Base-by-base conservation (phyloP, 2,797 vertebrate species). In the Etheostoma nigrum region DNA sequence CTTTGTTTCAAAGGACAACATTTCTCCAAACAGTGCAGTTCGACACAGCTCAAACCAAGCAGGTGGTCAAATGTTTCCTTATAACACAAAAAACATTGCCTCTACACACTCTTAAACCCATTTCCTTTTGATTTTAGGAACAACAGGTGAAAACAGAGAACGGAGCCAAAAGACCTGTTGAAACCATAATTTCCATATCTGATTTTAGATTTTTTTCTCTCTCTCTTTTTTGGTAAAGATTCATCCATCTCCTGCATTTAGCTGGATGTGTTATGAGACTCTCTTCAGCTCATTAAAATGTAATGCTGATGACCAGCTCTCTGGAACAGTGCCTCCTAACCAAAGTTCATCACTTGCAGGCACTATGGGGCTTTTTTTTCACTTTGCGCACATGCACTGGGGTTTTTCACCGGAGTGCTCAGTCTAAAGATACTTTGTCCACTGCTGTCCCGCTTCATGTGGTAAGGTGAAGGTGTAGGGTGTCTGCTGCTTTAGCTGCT, bases 201-300 rank as follows among this genome's bases (percentile, higher is more conserved):
- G 85, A 74, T 93, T 94, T 44, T 95, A 94, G 94, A 95, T 95
- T 95, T 91, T 93, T 94, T 93, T 93, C 33, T 47, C 33, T 53
- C 36, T 40, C 36, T 40, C 36, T 27, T 66, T 60, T 54, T 47
- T 48, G 1, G 6, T 53, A 61, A 70, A 64, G 60, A 83, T 84
- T 87, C 83, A 73, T 76, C 72, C 66, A 69, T 81, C 76, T 81
- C 93, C 95, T 95, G 93, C 93, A 92, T 95, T 92, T 90, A 78
- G 67, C 92, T 91, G 90, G 92, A 93, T 93, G 94, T 95, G 93
- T 95, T 94, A 96, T 94, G 94, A 91, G 93, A 94, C 95, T 96
- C 95, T 94, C 92, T 94, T 93, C 93, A 96, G 95, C 95, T 96
- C 96, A 96, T 96, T 96, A 96, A 96, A 96, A 94, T 95, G 93